These are phyloP conservation scores for Notarius quadriscutis DNA, from an alignment of 2,113 vertebrate genomes.

Conservation along the genomic window DNA sequence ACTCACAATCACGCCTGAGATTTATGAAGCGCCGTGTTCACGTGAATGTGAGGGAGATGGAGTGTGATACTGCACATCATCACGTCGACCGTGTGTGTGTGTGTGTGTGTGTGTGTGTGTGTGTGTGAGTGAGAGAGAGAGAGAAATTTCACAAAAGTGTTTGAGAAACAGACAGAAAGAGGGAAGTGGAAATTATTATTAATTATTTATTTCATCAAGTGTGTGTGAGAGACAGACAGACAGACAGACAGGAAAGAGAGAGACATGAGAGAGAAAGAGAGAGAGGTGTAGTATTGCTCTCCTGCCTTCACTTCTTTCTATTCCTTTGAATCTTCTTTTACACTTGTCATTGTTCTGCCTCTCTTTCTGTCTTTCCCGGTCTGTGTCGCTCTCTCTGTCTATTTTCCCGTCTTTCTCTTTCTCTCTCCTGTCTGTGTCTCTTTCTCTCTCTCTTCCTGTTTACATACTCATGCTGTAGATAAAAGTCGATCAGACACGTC, in stretches of 20 bases:
- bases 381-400: not conserved
- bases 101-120: not conserved
- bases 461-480: slow-evolving; percentile 56
- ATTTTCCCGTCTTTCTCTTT: not conserved
- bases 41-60: not conserved
- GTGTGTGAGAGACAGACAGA: not conserved
- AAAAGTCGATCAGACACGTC: slow-evolving; percentile 55
- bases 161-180: not conserved
- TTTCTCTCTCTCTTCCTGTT: slow-evolving; percentile 53
- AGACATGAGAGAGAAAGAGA: not conserved
- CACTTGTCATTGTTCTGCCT: too few relatives aligned
- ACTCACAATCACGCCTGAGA: not conserved
- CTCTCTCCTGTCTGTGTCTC: not conserved
- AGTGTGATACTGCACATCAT: not conserved
- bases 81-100: not conserved
- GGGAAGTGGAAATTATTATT: not conserved
- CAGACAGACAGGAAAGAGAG: too few relatives aligned
- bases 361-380: not conserved
- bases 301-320: not conserved
- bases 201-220: not conserved
- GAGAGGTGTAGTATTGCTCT: not conserved
- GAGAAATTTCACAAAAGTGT: not conserved
- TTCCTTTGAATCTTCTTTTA: not conserved
- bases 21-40: not conserved
- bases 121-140: not conserved